A percentile compares a stretch with the other conserved stretches of the same genome.
phyloP scores from a whole-genome alignment of 2,888 invertebrate species.

The Nowickia ferox region DNA sequence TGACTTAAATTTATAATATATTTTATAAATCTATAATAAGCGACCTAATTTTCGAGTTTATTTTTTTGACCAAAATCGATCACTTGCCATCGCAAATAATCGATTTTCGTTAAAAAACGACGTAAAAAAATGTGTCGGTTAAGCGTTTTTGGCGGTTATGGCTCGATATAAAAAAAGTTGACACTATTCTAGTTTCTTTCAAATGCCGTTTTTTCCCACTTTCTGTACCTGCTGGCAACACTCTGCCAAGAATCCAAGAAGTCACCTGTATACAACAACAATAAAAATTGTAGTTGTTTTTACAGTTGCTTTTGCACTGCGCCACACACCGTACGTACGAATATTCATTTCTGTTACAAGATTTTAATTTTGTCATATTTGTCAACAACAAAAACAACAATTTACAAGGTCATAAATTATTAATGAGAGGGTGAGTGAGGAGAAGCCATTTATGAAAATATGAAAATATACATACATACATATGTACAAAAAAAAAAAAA shows the following conservation, averaged over 20 bases:
- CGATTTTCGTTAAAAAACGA: no score
- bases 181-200: no score
- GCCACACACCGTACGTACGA: not conserved
- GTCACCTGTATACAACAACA: not conserved
- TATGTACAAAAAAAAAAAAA: not conserved
- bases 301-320: not conserved
- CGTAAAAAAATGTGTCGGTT: no score
- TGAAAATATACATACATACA: not conserved
- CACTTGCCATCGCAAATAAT: no score
- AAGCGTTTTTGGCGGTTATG: no score
- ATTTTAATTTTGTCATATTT: constrained; percentile 4
- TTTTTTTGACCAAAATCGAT: no score
- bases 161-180: no score
- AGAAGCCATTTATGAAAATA: not conserved
- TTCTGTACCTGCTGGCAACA: not conserved
- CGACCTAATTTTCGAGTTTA: no score
- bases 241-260: not conserved
- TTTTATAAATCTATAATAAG: no score
- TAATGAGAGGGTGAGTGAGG: constrained; percentile 4
- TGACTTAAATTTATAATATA: no score
- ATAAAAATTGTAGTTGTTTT: not conserved
- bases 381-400: constrained; percentile 4
- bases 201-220: no score
- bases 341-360: not conserved
- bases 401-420: constrained; percentile 29